Evolutionary conservation across 92 coral and sea anemone genomes (phyloP).

Genomic region (Zoanthus solanderi): DNA sequence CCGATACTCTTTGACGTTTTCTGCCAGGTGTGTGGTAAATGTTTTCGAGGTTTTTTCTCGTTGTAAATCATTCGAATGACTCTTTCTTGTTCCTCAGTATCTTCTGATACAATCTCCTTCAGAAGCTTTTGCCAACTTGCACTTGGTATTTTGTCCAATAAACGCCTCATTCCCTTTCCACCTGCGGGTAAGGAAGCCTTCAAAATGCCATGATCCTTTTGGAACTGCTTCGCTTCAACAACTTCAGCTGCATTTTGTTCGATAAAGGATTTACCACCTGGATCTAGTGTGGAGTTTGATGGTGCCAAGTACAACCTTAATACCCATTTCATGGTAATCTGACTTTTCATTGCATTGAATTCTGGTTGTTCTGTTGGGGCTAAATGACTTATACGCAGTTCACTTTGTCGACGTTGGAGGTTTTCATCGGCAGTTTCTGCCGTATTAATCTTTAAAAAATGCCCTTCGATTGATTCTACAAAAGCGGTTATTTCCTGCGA

Average conservation of each 20-base stretch:
- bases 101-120: conserved; percentile 46
- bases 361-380: conserved; percentile 62
- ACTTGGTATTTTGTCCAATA: conserved; percentile 27
- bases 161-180: not conserved
- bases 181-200: not conserved
- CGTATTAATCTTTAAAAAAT: conserved; percentile 58
- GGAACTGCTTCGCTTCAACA: not conserved
- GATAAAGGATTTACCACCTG: not conserved
- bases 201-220: conserved; percentile 6
- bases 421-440: conserved; percentile 63
- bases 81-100: conserved; percentile 1
- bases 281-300: not conserved
- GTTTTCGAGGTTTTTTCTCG: not conserved
- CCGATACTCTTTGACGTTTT: not conserved
- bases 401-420: conserved; percentile 56
- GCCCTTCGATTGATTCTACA: conserved; percentile 68
- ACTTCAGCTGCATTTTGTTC: not conserved
- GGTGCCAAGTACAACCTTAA: conserved; percentile 70
- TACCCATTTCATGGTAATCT: conserved; percentile 65
- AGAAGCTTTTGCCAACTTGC: conserved; percentile 60
- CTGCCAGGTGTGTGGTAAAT: not conserved
- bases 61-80: conserved; percentile 19
- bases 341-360: conserved; percentile 1
- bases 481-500: conserved; percentile 58
- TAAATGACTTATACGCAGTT: conserved; percentile 69